Base-by-base conservation (phyloP, 2,113 vertebrate species). In the Oreochromis tanganicae region DNA sequence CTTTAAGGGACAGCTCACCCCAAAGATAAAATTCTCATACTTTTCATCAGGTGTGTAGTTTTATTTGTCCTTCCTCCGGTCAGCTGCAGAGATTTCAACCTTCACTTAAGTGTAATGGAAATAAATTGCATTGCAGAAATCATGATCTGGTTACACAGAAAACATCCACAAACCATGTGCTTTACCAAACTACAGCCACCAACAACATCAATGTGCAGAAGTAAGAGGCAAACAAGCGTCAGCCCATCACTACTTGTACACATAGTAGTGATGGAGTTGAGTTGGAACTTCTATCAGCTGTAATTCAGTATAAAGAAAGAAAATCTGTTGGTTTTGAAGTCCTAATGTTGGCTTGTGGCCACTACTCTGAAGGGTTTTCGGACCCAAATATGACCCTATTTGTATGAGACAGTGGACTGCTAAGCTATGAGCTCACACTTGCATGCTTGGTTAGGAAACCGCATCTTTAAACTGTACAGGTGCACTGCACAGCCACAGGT, bases 311-410 rank as follows among this genome's bases (percentile, higher is more conserved):
- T 13, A 68, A 68, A 68, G 63, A 68, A 68, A 41, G 6, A 41
- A 68, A 68, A 68, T 68, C 63, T 41, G 10, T 21, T 41, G 34
- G 19, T 9, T 71, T 71, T 71, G 63, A 43, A 71, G n/a, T 43
- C 66, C 66, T 0, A 71, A 24, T 43, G n/a, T 71, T 71, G 7
- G 68, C 21, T 17, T 27, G 13, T 46, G 66, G 8, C 0, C 21
- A 4, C 68, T 5, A 73, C 13, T 41, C 68, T 73, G 68, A 46
- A 73, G 38, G n/a, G 16, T 73, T 27, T 73, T 73, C 4, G 46
- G 3, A 27, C 38, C 13, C 1, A 46, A 73, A 46, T 46, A 29
- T 48, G 41, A 17, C 3, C 0, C 1, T 27, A 27, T 73, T 73
- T 46, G 8, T 27, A 71, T 1, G 38, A 43, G n/a, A 71, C 36